Base-by-base conservation (phyloP, 2,888 invertebrate genomes). In the Julus scanicus region DNA sequence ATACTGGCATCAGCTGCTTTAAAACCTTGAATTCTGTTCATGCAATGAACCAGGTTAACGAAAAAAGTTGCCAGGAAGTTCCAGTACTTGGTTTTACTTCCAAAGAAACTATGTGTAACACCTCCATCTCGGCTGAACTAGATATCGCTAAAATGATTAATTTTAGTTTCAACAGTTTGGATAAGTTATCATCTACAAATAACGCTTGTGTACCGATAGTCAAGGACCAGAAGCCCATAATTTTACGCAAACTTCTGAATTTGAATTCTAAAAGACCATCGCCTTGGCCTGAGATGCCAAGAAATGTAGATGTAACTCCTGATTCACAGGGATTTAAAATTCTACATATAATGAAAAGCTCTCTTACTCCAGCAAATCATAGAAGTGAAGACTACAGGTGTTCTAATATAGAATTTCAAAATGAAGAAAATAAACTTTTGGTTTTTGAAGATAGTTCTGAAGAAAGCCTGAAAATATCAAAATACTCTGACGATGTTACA, bases 201-300 rank as follows among this genome's bases (percentile, higher is more conserved):
- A 71, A 1, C 6, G 5, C 71, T 20, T 20, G 17, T n/a, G 63
- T 63, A 63, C 3, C 20, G 71, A 71, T 29, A 20, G 9, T 9
- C 29, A 29, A 71, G 29, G 29, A 29, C 71, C 29, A 20, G n/a
- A 20, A 3, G 4, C 71, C 20, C 71, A 71, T 29, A 71, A 20
- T 4, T 29, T 20, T 9, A 9, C 71, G 71, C 20, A 71, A 71
- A 71, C 29, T 71, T 1, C 5, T 71, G 9, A 71, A 71, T 20
- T 4, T 4, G 1, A 29, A 71, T 71, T 20, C 20, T 29, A 71
- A 71, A 71, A 29, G 71, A 29, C 71, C 11, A 71, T 71, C 71
- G 29, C 71, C 71, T 71, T 71, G 71, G 71, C 71, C 71, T 8
- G 71, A 71, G 29, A 71, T 71, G 71, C 29, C 71, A 29, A 71